Evolutionary conservation across 2,113 vertebrate species (phyloP).

Genomic region (Oncorhynchus clarkii): DNA sequence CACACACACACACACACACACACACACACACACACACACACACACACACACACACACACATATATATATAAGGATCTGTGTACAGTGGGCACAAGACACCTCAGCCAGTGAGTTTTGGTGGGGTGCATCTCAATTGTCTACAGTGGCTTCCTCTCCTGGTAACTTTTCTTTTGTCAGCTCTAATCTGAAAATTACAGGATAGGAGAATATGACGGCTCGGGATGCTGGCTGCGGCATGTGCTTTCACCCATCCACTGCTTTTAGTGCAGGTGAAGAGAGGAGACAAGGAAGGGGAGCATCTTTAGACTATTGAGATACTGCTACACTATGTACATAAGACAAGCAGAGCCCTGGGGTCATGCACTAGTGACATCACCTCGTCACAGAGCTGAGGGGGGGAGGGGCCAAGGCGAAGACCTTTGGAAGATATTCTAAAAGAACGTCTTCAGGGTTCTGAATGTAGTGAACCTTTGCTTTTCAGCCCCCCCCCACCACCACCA

Average conservation of each 20-base stretch:
- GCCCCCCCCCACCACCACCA: too few relatives aligned
- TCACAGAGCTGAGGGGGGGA: slow-evolving; percentile 32
- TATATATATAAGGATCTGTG: background rate
- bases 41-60: background rate
- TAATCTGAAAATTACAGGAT: background rate
- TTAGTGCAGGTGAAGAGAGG: too few relatives aligned
- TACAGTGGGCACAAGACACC: background rate
- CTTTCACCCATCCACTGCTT: too few relatives aligned
- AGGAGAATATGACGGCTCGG: background rate
- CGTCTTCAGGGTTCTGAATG: too few relatives aligned
- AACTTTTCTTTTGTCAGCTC: background rate
- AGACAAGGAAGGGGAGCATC: background rate
- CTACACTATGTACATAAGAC: background rate
- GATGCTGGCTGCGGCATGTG: too few relatives aligned
- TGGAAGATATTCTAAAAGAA: too few relatives aligned
- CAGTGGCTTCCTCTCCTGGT: background rate
- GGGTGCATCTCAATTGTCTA: background rate
- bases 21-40: slow-evolving; percentile 1
- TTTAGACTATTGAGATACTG: background rate
- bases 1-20: background rate
- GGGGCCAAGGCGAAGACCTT: background rate
- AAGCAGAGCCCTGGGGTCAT: slow-evolving; percentile 17
- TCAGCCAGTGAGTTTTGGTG: background rate
- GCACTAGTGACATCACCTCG: slow-evolving; percentile 32
- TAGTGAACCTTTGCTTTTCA: too few relatives aligned